phyloP scores from a whole-genome alignment of 2,797 vertebrate species.

The Halcyon smyrnensis region DNA sequence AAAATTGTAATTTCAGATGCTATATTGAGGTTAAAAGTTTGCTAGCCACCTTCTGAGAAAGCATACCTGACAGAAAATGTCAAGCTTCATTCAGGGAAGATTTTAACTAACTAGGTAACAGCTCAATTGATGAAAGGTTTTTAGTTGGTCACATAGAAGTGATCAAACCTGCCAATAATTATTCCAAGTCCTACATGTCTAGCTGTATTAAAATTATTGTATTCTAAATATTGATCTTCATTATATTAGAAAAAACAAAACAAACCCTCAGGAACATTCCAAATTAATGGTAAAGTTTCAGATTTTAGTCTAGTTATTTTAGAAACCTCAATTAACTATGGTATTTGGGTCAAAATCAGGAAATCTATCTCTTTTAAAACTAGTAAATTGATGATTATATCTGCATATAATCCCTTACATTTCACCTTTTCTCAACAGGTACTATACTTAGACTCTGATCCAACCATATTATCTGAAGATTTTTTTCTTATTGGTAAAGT shows the following conservation, averaged over 20 bases:
- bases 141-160: neutral
- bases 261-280: neutral
- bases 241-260: neutral
- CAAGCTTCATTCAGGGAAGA: neutral
- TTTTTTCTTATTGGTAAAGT: neutral
- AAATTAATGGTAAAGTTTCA: conserved; percentile 35
- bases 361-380: conserved; percentile 19
- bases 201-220: conserved; percentile 17
- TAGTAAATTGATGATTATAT: neutral
- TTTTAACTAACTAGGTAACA: neutral
- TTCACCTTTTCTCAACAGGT: neutral
- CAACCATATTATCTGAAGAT: neutral
- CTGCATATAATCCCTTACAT: neutral
- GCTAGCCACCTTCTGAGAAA: conserved; percentile 10
- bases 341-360: conserved; percentile 25
- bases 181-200: neutral
- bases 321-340: conserved; percentile 33
- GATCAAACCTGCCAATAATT: neutral
- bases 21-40: neutral
- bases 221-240: conserved; percentile 14
- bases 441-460: neutral
- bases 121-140: neutral
- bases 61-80: neutral
- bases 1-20: neutral
- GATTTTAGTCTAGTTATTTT: conserved; percentile 47